Base-by-base conservation (phyloP, 2,888 invertebrate species). In the Hymenopus coronatus region DNA sequence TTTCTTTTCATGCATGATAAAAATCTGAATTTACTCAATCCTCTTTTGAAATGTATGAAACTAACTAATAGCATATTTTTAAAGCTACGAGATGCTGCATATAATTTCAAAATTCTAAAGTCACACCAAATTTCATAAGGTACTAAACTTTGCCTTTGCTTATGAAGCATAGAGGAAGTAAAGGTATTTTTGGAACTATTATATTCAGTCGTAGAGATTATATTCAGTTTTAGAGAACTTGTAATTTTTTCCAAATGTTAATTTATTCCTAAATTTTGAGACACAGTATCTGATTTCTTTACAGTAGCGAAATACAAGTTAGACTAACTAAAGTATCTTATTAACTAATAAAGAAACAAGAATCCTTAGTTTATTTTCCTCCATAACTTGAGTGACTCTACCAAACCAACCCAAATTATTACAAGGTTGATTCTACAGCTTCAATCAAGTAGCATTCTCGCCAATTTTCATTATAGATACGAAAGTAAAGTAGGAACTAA, bases 301-400 rank as follows among this genome's bases (percentile, higher is more conserved):
- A 90, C 90, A 90, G 88, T 90, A 89, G 86, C 86, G 90, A 89
- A 90, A 90, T 90, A 90, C 90, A 90, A 89, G 89, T 90, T 89
- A 88, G 89, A 83, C 89, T 90, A 90, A 87, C 87, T 87, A 90
- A 90, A 88, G 81, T 87, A 86, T 83, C 84, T 88, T 84, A 88
- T 84, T 70, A 84, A 84, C 70, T 84, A 84, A 88, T 88, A 84
- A 88, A 84, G 88, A 88, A 88, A 88, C 27, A 84, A 88, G 84
- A 84, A 30, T 88, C 81, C 28, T 84, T 81, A 54, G 27, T 46
- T 83, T 84, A 83, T 27, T 54, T 46, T 86, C 83, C 82, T 84
- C 54, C 82, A 84, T 84, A 88, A 82, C 87, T 82, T 87, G 28
- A 28, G 81, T 30, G 40, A 87, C 27, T 87, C 87, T 82, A 87